A percentile compares a stretch with the other conserved stretches of the same genome.
These are phyloP conservation scores for Drosophila nasuta DNA, from an alignment of 1,140 invertebrate species.

Conservation along the genomic window DNA sequence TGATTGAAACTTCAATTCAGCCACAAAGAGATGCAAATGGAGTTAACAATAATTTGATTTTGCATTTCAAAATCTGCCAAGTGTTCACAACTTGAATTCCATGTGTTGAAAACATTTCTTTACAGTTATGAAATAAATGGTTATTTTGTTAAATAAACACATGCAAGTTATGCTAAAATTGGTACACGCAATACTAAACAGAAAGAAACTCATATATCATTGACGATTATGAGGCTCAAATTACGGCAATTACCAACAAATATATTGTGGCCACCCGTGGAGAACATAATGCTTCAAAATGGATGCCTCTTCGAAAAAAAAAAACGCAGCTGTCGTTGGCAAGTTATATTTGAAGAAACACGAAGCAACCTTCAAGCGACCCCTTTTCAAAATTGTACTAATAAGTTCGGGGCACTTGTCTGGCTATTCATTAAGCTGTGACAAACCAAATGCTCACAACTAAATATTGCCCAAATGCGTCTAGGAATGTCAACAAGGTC, in stretches of 20 bases:
- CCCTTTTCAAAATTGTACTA: conserved; percentile 37
- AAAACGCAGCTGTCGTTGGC: neutral
- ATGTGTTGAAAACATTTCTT: neutral
- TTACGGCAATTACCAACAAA: conserved; percentile 63
- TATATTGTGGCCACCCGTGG: conserved; percentile 53
- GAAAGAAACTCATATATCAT: conserved; percentile 28
- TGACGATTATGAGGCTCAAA: conserved; percentile 41
- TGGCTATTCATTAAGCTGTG: conserved; percentile 59
- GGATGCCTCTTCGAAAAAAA: conserved; percentile 12
- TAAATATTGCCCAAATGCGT: conserved; percentile 50
- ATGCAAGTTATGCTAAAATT: neutral
- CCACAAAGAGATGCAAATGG: conserved; percentile 1
- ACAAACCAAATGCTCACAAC: conserved; percentile 42
- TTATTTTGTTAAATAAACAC: neutral
- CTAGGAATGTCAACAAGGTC: conserved; percentile 63
- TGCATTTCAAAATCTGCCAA: conserved; percentile 1
- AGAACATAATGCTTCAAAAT: conserved; percentile 33
- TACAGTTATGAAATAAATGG: neutral
- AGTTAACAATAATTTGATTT: conserved; percentile 8
- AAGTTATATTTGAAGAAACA: neutral
- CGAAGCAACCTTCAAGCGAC: conserved; percentile 56
- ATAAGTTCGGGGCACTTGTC: conserved; percentile 52
- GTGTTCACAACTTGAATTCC: neutral
- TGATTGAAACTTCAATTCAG: neutral
- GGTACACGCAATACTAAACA: neutral